Evolutionary conservation across 2,113 vertebrate genomes (phyloP), one percentile per base, ranked within the genome.

Genomic region (Calyptomena viridis): DNA sequence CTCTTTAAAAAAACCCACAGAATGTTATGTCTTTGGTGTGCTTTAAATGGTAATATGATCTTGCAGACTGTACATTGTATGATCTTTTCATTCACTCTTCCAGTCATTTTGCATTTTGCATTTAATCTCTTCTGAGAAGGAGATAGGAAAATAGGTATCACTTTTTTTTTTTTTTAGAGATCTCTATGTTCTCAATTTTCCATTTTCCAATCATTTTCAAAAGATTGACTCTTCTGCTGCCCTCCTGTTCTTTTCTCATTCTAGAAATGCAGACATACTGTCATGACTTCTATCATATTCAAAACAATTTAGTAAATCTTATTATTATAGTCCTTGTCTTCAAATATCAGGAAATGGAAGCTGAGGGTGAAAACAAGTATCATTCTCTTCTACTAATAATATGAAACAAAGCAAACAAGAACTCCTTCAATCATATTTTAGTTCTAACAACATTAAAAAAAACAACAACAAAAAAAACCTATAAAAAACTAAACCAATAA

Each of bases 391-490:
- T 58, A 50, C 33, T 14, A 39, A 47, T 60, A 74, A 77, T 80
- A 50, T 66, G 92, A 95, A 93, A 60, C 22, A 84, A 93, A 97
- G 19, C 56, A 86, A 94, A 90, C 47, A 78, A 37, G 74, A 93
- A 27, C 23, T 84, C 49, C 59, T 87, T 35, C 56, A 96, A 78
- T 52, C 10, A 37, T 85, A 88, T 82, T 96, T 97, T 97, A 95
- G 55, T 96, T 95, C 86, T 85, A 96, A 73, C 18, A 79, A 27
- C 44, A 21, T 59, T 95, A 68, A 3, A 22, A 81, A 93, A 89
- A 95, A 47, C 20, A 47, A 18, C 6, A 80, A 50, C 37, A 72
- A 81, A 37, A 22, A 17, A 58, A 58, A 14, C 11, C 6, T 47
- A 14, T 7, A 55, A 75, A 79, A 46, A 46, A 6, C 46, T 47